Conservation (phyloP, 64 coral and sea anemone species). For the Stichodactyla mertensii region DNA sequence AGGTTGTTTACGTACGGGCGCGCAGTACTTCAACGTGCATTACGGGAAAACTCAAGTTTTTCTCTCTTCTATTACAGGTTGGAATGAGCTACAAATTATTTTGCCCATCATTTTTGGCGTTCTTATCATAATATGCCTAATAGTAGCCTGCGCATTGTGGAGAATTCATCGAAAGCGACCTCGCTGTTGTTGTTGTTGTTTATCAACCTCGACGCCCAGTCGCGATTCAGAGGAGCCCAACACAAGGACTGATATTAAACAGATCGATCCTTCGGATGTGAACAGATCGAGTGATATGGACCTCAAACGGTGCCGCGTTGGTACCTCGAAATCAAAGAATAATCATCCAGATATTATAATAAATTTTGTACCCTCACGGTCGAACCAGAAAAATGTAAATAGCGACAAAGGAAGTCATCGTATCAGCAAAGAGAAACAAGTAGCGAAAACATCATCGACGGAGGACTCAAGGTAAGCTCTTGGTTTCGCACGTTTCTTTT, state of each 20-base stretch:
- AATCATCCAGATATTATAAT: constrained; percentile 74
- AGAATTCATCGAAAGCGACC: constrained; percentile 58
- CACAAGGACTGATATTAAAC: constrained; percentile 10
- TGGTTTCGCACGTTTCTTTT: background rate
- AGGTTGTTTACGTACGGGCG: background rate
- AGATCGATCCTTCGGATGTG: background rate
- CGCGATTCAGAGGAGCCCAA: constrained; percentile 22
- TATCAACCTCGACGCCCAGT: background rate
- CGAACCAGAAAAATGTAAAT: constrained; percentile 49
- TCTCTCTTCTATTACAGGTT: constrained; percentile 21
- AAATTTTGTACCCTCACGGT: constrained; percentile 66
- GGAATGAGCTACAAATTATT: constrained; percentile 51
- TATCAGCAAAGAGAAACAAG: constrained; percentile 20
- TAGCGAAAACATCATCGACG: background rate
- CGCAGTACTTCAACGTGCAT: too few relatives aligned
- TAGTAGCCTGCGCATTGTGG: constrained; percentile 68
- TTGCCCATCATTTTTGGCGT: constrained; percentile 50
- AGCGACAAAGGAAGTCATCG: constrained; percentile 27
- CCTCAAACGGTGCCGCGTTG: constrained; percentile 4
- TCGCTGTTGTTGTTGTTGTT: constrained; percentile 7
- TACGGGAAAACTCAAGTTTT: background rate
- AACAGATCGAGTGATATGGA: constrained; percentile 9
- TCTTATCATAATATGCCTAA: constrained; percentile 40
- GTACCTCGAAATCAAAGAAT: constrained; percentile 1
- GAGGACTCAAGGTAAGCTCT: constrained; percentile 29